phyloP scores from a whole-genome alignment of 2,113 vertebrate species.

The Ariopsis seemanni region DNA sequence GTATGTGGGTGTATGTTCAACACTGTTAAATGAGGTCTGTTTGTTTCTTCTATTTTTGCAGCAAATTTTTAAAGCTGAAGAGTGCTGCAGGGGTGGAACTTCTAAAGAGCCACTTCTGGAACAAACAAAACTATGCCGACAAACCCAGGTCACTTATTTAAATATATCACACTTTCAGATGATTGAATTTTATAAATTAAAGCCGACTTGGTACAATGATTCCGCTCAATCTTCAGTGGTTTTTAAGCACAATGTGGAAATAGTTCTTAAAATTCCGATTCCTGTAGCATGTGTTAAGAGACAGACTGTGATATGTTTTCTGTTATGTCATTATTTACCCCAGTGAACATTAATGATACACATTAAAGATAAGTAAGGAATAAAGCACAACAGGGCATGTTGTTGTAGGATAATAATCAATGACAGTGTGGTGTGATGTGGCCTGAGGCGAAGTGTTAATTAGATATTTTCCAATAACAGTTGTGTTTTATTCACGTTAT shows the following conservation, averaged over 20 bases:
- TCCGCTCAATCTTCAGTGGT: neutral
- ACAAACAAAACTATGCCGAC: conserved; percentile 1
- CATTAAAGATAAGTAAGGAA: neutral
- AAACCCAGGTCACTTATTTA: neutral
- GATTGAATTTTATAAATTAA: neutral
- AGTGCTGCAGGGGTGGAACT: conserved; percentile 3
- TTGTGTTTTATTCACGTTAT: neutral
- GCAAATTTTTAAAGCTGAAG: neutral
- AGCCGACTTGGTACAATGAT: neutral
- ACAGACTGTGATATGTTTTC: neutral
- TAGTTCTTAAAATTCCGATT: neutral
- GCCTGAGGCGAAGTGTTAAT: neutral
- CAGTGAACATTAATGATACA: neutral
- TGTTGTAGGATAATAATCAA: neutral
- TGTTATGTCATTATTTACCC: neutral
- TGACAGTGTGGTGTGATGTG: neutral
- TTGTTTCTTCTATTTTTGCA: conserved; percentile 9
- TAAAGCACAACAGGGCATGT: neutral
- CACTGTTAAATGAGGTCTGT: neutral
- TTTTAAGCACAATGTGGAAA: neutral
- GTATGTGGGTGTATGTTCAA: conserved; percentile 11
- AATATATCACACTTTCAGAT: neutral
- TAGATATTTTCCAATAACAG: neutral
- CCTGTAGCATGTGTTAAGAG: neutral
- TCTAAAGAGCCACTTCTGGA: conserved; percentile 25